These are phyloP conservation scores for Micromesistius poutassou DNA, from an alignment of 2,797 vertebrate species.

Conservation along the genomic window DNA sequence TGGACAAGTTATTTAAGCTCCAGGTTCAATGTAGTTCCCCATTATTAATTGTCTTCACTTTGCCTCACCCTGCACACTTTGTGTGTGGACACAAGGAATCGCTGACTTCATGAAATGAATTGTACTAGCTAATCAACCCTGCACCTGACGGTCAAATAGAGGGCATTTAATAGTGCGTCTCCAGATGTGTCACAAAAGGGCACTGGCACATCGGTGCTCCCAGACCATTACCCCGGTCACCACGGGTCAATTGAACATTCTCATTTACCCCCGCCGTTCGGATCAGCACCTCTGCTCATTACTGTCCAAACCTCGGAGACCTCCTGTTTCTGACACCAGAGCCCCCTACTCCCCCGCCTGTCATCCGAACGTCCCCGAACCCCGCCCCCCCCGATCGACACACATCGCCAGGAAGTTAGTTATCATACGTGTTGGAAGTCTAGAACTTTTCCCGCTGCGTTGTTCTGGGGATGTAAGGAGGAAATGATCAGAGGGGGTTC, in stretches of 20 bases:
- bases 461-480: constrained; percentile 14
- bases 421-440: constrained; percentile 48
- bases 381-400: background rate
- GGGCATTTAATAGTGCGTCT: background rate
- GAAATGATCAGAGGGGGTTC: constrained; percentile 45
- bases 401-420: background rate
- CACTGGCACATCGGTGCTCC: background rate
- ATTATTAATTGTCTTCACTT: background rate
- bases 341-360: background rate
- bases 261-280: background rate
- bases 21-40: background rate
- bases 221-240: background rate
- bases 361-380: constrained; percentile 26
- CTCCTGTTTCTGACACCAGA: background rate
- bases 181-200: background rate
- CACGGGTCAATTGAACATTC: background rate
- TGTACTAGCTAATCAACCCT: background rate
- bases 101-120: background rate
- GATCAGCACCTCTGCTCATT: background rate
- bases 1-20: background rate
- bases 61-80: background rate
- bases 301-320: constrained; percentile 1
- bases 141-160: background rate
- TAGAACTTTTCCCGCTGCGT: constrained; percentile 44
- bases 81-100: background rate